Base-by-base conservation (phyloP, 2,888 invertebrate genomes). In the Merodon equestris region DNA sequence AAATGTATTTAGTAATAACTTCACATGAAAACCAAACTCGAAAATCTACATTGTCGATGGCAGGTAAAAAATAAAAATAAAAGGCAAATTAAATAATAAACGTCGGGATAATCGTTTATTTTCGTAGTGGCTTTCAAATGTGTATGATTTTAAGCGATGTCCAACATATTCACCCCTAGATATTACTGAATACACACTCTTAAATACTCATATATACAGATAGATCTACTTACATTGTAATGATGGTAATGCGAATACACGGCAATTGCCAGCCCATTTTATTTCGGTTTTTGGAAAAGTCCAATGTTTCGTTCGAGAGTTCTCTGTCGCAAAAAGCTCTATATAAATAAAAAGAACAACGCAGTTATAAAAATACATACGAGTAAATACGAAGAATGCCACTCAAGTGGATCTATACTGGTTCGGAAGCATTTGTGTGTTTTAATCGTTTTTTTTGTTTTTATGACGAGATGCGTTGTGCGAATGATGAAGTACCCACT, bases 231-330 rank as follows among this genome's bases (percentile, higher is more conserved):
- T 27, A 53, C 17, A 58, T 51, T 38, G 19, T 36, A 13, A 48
- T 54, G 71, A 68, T 63, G 27, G 58, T 79, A 63, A 56, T 67
- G 57, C 48, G 73, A 79, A 74, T 68, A 68, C 63, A 68, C 64
- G 74, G 79, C 79, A 64, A 56, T 74, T 68, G 63, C 58, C 68
- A 74, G 73, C 74, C 45, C 73, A 68, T 68, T 79, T 79, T 79
- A 79, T 74, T 79, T 68, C 27, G 63, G 74, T 77, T 74, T 79
- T 79, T 64, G 79, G 74, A 74, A 67, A 42, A 73, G 63, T 73
- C 36, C 61, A 51, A 45, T 47, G 56, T 66, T 45, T 67, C 36
- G 17, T 73, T 79, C 63, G 58, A 79, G 73, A 63, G 68, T 54
- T 44, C 79, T 73, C 68, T 13, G 51, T 38, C 54, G 57, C 53